A percentile compares a stretch with the other conserved stretches of the same genome.
These are phyloP conservation scores for Anarsia innoxiella DNA, from an alignment of 2,888 invertebrate species.

Conservation along the genomic window DNA sequence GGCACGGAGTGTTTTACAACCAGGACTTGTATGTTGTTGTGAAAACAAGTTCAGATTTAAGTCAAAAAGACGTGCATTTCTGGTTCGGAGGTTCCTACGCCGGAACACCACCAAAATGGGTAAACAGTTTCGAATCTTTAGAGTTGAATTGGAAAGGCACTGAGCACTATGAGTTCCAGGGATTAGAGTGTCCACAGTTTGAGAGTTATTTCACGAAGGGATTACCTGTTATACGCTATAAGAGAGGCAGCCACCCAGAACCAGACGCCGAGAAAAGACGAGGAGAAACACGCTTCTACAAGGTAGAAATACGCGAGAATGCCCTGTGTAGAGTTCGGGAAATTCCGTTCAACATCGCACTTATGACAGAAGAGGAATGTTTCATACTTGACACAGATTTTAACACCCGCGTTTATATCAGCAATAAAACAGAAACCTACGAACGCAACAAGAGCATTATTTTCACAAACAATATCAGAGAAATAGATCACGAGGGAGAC, in stretches of 20 bases:
- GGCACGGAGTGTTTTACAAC: constrained; percentile 4
- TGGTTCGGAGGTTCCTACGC: constrained; percentile 3
- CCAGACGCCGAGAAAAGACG: background rate
- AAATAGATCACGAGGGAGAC: constrained; percentile 3
- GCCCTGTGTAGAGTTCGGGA: constrained; percentile 3
- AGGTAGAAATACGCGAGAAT: background rate
- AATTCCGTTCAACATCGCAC: constrained; percentile 4
- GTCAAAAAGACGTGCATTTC: constrained; percentile 4
- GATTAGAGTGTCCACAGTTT: constrained; percentile 1
- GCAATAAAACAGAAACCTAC: background rate
- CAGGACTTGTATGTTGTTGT: constrained; percentile 3
- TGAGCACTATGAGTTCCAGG: constrained; percentile 5
- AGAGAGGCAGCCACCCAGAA: constrained; percentile 2
- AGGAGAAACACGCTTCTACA: constrained; percentile 5
- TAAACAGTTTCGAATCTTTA: constrained; percentile 4
- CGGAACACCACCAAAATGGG: constrained; percentile 2
- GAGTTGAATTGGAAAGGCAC: constrained; percentile 1
- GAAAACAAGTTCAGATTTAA: background rate
- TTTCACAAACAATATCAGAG: constrained; percentile 1
- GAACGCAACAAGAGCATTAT: constrained; percentile 3
- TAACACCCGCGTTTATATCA: constrained; percentile 5
- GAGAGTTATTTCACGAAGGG: constrained; percentile 3
- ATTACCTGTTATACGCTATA: constrained; percentile 3
- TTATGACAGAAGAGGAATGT: constrained; percentile 6
- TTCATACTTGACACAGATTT: constrained; percentile 8